A percentile compares a stretch with the other conserved stretches of the same genome.
Conservation (phyloP, 2,888 invertebrate species). For the Yponomeuta malinellus region DNA sequence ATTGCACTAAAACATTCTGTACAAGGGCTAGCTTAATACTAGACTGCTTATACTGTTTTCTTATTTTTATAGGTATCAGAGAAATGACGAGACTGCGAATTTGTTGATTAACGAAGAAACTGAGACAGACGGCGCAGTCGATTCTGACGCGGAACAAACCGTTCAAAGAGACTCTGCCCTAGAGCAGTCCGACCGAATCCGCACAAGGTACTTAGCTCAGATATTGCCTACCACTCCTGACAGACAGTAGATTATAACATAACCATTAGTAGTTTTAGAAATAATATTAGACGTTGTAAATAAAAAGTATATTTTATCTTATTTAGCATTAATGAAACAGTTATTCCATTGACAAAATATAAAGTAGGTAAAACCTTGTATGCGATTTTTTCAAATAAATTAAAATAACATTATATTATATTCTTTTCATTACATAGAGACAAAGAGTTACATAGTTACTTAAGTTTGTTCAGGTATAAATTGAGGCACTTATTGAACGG, state of each 20-base stretch:
- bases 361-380: not conserved
- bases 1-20: no score
- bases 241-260: constrained; percentile 36
- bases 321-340: constrained; percentile 1
- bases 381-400: constrained; percentile 1
- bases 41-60: not conserved
- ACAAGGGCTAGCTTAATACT: no score
- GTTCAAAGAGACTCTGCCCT: constrained; percentile 38
- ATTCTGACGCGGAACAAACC: constrained; percentile 29
- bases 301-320: constrained; percentile 14
- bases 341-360: constrained; percentile 12
- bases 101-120: constrained; percentile 53
- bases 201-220: constrained; percentile 66
- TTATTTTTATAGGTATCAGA: not conserved
- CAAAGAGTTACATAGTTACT: no score
- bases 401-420: not conserved
- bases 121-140: constrained; percentile 40
- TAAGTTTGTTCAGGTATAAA: not conserved
- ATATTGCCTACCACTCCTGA: constrained; percentile 60
- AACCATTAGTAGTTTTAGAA: not conserved
- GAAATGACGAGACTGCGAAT: constrained; percentile 53
- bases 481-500: not conserved
- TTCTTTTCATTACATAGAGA: not conserved
- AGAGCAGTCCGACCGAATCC: constrained; percentile 62
- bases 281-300: constrained; percentile 5